phyloP scores from a whole-genome alignment of 2,113 vertebrate genomes.

The Leptobrachium ailaonicum region DNA sequence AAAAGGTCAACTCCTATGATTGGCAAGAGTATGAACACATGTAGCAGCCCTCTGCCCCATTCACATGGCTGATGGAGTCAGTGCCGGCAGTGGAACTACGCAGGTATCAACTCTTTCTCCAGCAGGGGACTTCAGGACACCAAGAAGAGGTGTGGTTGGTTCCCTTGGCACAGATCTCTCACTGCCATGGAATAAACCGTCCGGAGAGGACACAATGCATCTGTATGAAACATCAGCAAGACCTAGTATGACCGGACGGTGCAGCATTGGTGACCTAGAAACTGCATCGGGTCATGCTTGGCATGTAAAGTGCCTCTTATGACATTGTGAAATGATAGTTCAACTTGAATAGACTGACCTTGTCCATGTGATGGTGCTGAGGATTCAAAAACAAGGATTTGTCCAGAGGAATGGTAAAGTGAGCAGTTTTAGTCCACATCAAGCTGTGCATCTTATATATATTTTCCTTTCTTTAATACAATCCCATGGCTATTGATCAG shows the following conservation, averaged over 20 bases:
- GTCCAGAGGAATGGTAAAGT: constrained; percentile 47
- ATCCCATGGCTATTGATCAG: constrained; percentile 57
- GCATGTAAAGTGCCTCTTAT: constrained; percentile 6
- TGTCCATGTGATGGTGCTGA: constrained; percentile 15
- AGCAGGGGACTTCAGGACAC: constrained; percentile 52
- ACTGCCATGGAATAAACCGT: constrained; percentile 58
- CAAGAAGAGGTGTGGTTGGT: constrained; percentile 63
- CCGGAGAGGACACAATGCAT: constrained; percentile 63
- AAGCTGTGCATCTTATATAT: constrained; percentile 32
- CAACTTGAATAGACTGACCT: constrained; percentile 50
- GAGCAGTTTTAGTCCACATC: neutral
- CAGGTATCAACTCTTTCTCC: constrained; percentile 58
- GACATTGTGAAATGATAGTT: neutral
- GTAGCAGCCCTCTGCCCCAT: constrained; percentile 56
- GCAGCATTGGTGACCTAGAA: constrained; percentile 53
- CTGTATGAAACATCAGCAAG: constrained; percentile 51
- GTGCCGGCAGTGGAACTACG: constrained; percentile 56
- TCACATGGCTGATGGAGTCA: constrained; percentile 53
- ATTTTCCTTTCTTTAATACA: neutral
- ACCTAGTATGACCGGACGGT: constrained; percentile 57
- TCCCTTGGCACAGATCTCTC: constrained; percentile 59
- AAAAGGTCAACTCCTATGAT: constrained; percentile 63
- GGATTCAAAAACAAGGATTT: constrained; percentile 50
- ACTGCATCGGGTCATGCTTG: constrained; percentile 55
- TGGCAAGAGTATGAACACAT: constrained; percentile 65